Percentiles rank a stretch among this genome's conserved stretches.
phyloP scores from a whole-genome alignment of 2,113 vertebrate species.

The Rhineura floridana region DNA sequence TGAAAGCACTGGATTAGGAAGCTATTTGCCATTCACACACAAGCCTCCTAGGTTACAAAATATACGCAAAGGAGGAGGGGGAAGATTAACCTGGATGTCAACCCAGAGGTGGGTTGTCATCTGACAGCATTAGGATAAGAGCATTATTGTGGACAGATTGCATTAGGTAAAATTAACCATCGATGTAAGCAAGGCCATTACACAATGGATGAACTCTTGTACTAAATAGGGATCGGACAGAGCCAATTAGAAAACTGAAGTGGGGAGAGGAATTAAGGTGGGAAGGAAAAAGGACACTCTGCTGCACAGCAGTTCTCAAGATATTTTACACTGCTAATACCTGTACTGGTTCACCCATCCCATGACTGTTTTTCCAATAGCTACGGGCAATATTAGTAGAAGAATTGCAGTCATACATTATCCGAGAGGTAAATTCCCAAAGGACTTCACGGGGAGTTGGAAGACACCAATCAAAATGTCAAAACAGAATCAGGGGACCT shows the following conservation, averaged over 20 bases:
- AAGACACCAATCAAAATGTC: not conserved
- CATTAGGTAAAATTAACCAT: constrained; percentile 71
- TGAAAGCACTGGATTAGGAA: constrained; percentile 35
- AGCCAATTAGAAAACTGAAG: constrained; percentile 51
- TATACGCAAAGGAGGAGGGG: constrained; percentile 40
- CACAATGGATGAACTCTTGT: constrained; percentile 53
- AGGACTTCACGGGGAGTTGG: not conserved
- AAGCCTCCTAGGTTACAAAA: constrained; percentile 46
- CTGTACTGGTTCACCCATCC: not conserved
- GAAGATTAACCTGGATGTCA: constrained; percentile 50
- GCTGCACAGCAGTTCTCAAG: constrained; percentile 20
- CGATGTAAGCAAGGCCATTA: constrained; percentile 53
- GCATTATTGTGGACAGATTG: constrained; percentile 31
- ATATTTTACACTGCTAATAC: not conserved
- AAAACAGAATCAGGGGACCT: not conserved
- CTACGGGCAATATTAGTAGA: not conserved
- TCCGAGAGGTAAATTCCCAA: constrained; percentile 5
- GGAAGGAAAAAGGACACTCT: constrained; percentile 29
- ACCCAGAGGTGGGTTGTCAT: constrained; percentile 51
- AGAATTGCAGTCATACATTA: constrained; percentile 15
- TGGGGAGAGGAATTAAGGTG: constrained; percentile 23
- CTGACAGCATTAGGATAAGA: constrained; percentile 58
- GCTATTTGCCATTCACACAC: constrained; percentile 29
- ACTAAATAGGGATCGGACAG: constrained; percentile 51
- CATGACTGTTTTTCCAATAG: not conserved